These are phyloP conservation scores for Caenorhabditis uteleia DNA, from an alignment of 2,888 invertebrate genomes.

Conservation along the genomic window DNA sequence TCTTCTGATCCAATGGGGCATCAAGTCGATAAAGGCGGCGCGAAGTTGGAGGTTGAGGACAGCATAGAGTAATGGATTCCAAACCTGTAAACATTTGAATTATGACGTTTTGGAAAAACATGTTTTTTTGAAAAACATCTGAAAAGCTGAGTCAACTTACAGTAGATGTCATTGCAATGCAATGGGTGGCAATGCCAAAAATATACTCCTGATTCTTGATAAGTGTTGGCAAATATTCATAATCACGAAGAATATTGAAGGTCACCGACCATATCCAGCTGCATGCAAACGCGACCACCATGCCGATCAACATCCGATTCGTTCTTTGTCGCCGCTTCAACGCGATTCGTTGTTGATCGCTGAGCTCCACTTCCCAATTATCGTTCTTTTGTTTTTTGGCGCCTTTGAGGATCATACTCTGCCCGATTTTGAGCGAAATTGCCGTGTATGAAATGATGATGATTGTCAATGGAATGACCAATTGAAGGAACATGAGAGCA, in stretches of 20 bases:
- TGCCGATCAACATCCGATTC: slow-evolving; percentile 67
- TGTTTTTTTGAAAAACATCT: background rate
- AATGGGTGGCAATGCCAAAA: slow-evolving; percentile 66
- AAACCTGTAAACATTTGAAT: slow-evolving; percentile 48
- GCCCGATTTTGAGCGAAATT: slow-evolving; percentile 64
- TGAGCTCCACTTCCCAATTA: slow-evolving; percentile 58
- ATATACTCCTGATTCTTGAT: slow-evolving; percentile 63
- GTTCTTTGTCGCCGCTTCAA: slow-evolving; percentile 64
- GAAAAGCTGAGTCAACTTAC: slow-evolving; percentile 31
- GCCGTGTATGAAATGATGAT: slow-evolving; percentile 67
- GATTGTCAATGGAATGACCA: slow-evolving; percentile 64
- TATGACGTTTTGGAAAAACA: slow-evolving; percentile 4
- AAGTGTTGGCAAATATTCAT: slow-evolving; percentile 60
- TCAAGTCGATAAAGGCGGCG: slow-evolving; percentile 63
- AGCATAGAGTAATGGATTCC: slow-evolving; percentile 67
- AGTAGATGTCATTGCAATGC: slow-evolving; percentile 68
- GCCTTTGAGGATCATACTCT: slow-evolving; percentile 63
- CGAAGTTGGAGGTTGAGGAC: slow-evolving; percentile 66
- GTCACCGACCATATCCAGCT: slow-evolving; percentile 66
- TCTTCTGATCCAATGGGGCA: slow-evolving; percentile 57
- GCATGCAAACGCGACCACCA: slow-evolving; percentile 62
- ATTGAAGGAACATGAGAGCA: slow-evolving; percentile 61
- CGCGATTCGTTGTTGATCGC: slow-evolving; percentile 64
- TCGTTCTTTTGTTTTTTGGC: slow-evolving; percentile 49
- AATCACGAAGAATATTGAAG: slow-evolving; percentile 66